Evolutionary conservation across 2,113 vertebrate genomes (phyloP), one percentile per base, ranked within the genome.

Genomic region (Heterotilapia buettikoferi): DNA sequence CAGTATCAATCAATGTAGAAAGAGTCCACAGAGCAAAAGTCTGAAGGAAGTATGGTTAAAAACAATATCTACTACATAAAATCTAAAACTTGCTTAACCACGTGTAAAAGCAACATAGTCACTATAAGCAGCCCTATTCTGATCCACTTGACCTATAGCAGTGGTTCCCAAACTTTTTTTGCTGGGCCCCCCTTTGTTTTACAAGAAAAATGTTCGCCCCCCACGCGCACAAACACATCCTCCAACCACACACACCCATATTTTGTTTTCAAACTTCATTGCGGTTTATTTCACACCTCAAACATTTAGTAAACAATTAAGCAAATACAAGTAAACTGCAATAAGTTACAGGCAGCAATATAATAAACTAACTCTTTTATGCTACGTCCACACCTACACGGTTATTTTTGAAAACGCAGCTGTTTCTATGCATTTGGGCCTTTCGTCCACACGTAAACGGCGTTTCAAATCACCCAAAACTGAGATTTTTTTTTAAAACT

Each of bases 381-480:
- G 6, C 14, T 47, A 7, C 2, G 1, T 7, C 14, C 14, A 1
- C 45, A 18, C 45, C 14, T 47, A 18, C 14, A 47, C 2, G 43
- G 43, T 6, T 47, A 47, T 47, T 47, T 45, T 47, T 47, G 3
- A 45, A 45, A 45, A 45, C 13, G 0, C 14, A 47, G 45, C 6
- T 47, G 14, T 26, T 26, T 26, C 24, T 26, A 26, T 26, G 24
- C 24, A 26, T 26, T 26, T 26, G 24, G 24, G 24, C 24, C 3
- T 47, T 47, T 47, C 0, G 14, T 47, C 14, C 45, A 4, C 45
- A 47, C 3, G 45, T 47, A 16, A 47, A 4, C 0, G 0, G 2
- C 13, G 6, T 14, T 45, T 14, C 6, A 0, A 14, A 6, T 14
- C 43, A 45, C 43, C 1, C 1, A 45, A 6, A 45, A 14, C 13